Evolutionary conservation across 2,113 vertebrate genomes (phyloP).

Genomic region (Leucoraja erinaceus): DNA sequence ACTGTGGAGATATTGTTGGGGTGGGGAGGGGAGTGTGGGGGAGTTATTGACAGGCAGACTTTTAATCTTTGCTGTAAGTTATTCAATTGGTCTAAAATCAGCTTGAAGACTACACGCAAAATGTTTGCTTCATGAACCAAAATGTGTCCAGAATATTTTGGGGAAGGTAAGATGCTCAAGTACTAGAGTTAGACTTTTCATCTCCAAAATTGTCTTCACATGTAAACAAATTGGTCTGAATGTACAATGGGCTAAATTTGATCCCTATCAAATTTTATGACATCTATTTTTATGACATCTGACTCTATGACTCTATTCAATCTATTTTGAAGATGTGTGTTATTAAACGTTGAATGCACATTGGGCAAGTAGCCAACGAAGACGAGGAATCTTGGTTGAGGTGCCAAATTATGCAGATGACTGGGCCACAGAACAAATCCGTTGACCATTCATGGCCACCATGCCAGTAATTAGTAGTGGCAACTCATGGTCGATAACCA

Average conservation of each 20-base stretch:
- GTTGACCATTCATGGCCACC: not conserved
- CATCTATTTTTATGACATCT: not conserved
- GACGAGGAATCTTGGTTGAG: slow-evolving; percentile 5
- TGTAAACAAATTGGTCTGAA: not conserved
- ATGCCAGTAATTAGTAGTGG: not conserved
- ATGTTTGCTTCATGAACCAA: not conserved
- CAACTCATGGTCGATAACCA: not conserved
- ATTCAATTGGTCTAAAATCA: not conserved
- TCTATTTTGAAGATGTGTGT: not conserved
- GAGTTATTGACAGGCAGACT: not conserved
- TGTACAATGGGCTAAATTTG: not conserved
- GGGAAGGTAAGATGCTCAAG: not conserved
- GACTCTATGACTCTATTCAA: not conserved
- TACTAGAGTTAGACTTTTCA: not conserved
- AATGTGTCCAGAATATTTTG: not conserved
- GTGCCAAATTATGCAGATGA: not conserved
- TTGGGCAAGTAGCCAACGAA: not conserved
- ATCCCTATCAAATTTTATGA: not conserved
- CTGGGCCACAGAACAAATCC: not conserved
- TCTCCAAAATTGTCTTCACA: not conserved
- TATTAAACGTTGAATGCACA: not conserved
- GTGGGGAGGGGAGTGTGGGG: not conserved
- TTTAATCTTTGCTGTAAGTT: not conserved
- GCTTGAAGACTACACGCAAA: not conserved
- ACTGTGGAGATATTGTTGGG: not conserved